Evolutionary conservation across 2,797 vertebrate genomes (phyloP).

Genomic region (Moxostoma hubbsi): DNA sequence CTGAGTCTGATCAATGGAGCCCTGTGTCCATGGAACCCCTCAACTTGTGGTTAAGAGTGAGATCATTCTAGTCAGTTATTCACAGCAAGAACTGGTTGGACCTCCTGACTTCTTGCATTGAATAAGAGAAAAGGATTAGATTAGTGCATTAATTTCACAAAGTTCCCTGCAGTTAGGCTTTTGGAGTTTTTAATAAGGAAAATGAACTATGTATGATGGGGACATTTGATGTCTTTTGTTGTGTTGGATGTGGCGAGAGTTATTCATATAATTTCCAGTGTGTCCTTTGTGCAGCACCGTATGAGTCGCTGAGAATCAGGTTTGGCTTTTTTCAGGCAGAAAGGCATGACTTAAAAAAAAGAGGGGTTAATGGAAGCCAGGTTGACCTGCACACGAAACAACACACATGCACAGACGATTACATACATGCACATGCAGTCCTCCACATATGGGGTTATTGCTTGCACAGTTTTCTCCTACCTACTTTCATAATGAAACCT

Average conservation of each 20-base stretch:
- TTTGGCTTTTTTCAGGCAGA: slow-evolving; percentile 62
- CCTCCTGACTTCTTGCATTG: slow-evolving; percentile 31
- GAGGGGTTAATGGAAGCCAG: slow-evolving; percentile 63
- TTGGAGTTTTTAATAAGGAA: slow-evolving; percentile 38
- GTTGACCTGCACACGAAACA: slow-evolving; percentile 40
- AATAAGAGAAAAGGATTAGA: slow-evolving; percentile 31
- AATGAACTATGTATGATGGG: slow-evolving; percentile 34
- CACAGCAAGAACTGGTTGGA: slow-evolving; percentile 22
- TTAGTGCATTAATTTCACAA: slow-evolving; percentile 21
- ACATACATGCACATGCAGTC: not conserved
- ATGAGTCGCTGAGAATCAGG: slow-evolving; percentile 62
- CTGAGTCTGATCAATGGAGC: slow-evolving; percentile 4
- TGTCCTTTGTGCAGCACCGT: slow-evolving; percentile 47
- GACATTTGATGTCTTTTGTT: slow-evolving; percentile 39
- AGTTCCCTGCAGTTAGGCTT: slow-evolving; percentile 27
- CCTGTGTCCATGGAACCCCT: slow-evolving; percentile 29
- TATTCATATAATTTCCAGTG: slow-evolving; percentile 58
- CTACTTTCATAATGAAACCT: not conserved
- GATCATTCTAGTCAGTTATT: slow-evolving; percentile 25
- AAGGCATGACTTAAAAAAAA: slow-evolving; percentile 62
- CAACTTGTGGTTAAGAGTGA: slow-evolving; percentile 23
- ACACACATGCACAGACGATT: slow-evolving; percentile 2
- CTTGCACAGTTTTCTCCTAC: too few relatives aligned
- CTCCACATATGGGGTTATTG: slow-evolving; percentile 17
- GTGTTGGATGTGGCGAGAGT: slow-evolving; percentile 51